Evolutionary conservation across 2,888 invertebrate genomes (phyloP), one percentile per base, ranked within the genome.

Genomic region (Acleris holmiana): DNA sequence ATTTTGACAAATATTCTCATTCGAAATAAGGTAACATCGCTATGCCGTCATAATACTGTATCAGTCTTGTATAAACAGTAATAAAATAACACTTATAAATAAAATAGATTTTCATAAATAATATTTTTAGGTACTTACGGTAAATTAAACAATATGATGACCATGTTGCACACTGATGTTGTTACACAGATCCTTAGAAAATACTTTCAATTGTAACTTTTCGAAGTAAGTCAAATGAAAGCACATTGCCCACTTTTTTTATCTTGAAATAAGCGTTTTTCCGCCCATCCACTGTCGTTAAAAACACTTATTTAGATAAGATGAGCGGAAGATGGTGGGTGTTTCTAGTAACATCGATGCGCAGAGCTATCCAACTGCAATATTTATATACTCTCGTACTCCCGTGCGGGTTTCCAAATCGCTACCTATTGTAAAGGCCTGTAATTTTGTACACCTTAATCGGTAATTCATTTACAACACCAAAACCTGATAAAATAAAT

Each of bases 371-470:
- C 56, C 47, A 53, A 56, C 18, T 56, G 50, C 47, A 56, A 51
- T 66, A 77, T 74, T 71, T 73, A 74, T 72, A 76, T 80, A 81
- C 73, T 78, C 74, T 77, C 73, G 76, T 79, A 76, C 76, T 77
- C 80, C 83, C 75, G 78, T 79, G 85, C 80, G 87, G 84, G 81
- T 83, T 82, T 82, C 76, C 80, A 82, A 49, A 55, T 49, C 83
- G 78, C 81, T 86, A 84, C 76, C 78, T 83, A 84, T 78, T 87
- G 80, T 88, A 89, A 88, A 86, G 80, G 84, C 86, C 88, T 89
- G 91, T 88, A 89, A 89, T 91, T 91, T 91, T 91, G 85, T 91
- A 91, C 91, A 91, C 88, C 79, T 84, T 82, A 82, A 86, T 85
- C 86, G 82, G 86, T 85, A 83, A 85, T 86, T 89, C 84, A 86